Evolutionary conservation across 2,797 vertebrate genomes (phyloP), one percentile per base, ranked within the genome.

Genomic region (Phyllotis vaccarum): DNA sequence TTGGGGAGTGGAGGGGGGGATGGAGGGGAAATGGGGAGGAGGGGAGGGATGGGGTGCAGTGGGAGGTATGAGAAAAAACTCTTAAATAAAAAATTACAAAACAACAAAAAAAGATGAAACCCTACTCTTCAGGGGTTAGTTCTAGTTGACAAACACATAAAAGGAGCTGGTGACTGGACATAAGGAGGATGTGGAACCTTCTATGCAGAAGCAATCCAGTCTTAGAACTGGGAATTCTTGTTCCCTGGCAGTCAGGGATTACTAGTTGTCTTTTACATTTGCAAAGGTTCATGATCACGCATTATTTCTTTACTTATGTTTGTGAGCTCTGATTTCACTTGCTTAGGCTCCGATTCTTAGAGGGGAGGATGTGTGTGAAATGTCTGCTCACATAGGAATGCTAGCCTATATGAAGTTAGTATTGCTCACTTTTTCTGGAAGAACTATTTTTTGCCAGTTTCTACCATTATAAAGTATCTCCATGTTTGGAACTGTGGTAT

Each of bases 401-500:
- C 82, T 66, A 54, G 60, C 75, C 68, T 79, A 64, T 76, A 82
- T 79, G 82, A 88, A 78, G 58, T 96, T 54, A 3, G 72, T 89
- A 92, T 75, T 74, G 5, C 89, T 94, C 62, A 74, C 76, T 82
- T 91, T 86, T 96, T 95, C 81, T 52, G 72, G 58, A 93, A 95
- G 62, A 89, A 86, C 90, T 96, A 56, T 92, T 96, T 96, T n/a
- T 95, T 94, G 24, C 78, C 78, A 27, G 14, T 86, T 93, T 89
- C 70, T 74, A 78, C 43, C 21, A 29, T 90, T 89, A 80, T 89
- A 83, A 94, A 96, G 90, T 74, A 86, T 58, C 93, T 92, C 68
- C 62, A 27, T 95, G 75, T 96, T 96, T 92, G 89, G 91, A 96
- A 82, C 79, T 95, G 68, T 92, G 82, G 90, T 62, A 92, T 96